These are phyloP conservation scores for Melolontha melolontha DNA, from an alignment of 2,888 invertebrate genomes.

Conservation along the genomic window DNA sequence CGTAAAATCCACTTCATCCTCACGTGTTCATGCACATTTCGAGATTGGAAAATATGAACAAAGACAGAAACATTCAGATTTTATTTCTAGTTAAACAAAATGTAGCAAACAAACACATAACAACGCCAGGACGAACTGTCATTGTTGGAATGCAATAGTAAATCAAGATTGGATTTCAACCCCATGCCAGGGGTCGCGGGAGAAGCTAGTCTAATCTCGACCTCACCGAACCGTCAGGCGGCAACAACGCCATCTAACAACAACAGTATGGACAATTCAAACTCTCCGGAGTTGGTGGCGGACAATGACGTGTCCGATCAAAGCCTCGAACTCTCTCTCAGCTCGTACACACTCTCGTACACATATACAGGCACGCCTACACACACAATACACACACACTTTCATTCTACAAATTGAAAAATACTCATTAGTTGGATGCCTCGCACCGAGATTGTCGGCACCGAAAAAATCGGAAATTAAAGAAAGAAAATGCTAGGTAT, in stretches of 20 bases:
- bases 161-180: constrained; percentile 67
- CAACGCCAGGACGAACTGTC: constrained; percentile 59
- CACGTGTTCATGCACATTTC: not conserved
- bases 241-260: constrained; percentile 36
- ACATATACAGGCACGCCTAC: not conserved
- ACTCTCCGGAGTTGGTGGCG: constrained; percentile 43
- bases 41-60: not conserved
- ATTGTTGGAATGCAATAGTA: constrained; percentile 67
- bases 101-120: constrained; percentile 59
- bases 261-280: constrained; percentile 48
- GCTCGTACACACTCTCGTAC: constrained; percentile 10
- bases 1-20: not conserved
- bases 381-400: constrained; percentile 43
- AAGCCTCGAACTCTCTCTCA: constrained; percentile 53
- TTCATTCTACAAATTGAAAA: constrained; percentile 67
- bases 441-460: constrained; percentile 55
- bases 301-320: constrained; percentile 65
- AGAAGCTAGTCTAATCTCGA: constrained; percentile 65
- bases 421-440: constrained; percentile 67
- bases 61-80: constrained; percentile 40
- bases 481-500: constrained; percentile 45
- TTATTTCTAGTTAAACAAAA: constrained; percentile 61
- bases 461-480: constrained; percentile 45
- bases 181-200: constrained; percentile 57
- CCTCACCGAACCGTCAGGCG: constrained; percentile 56